A percentile compares a stretch with the other conserved stretches of the same genome.
Evolutionary conservation across 2,888 invertebrate species (phyloP).

Genomic region (Athalia circularis): DNA sequence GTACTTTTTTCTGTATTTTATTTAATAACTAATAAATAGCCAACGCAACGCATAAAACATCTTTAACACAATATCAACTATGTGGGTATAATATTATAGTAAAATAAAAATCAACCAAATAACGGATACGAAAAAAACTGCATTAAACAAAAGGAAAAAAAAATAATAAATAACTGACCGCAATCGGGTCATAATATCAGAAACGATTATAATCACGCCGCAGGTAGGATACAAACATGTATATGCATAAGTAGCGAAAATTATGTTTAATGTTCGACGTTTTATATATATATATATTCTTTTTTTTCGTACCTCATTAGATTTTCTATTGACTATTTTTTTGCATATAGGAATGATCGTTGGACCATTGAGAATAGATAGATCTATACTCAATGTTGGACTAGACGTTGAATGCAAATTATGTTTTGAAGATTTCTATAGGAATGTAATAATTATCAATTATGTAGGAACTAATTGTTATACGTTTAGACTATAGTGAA

Average conservation of each 20-base stretch:
- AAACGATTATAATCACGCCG: too few relatives aligned
- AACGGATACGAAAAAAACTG: too few relatives aligned
- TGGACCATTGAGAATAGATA: too few relatives aligned
- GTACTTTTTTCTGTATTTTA: background rate
- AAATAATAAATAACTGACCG: too few relatives aligned
- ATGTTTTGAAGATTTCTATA: background rate
- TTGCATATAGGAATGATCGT: background rate
- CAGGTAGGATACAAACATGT: background rate
- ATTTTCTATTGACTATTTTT: background rate
- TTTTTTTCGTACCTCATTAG: background rate
- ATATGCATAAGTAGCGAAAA: conserved; percentile 53
- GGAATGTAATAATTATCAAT: background rate
- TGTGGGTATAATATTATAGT: background rate
- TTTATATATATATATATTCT: background rate
- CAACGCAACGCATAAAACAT: background rate
- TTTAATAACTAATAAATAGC: background rate
- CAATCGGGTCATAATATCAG: too few relatives aligned
- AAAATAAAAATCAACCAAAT: background rate
- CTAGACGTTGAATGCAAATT: background rate
- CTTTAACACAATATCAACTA: background rate
- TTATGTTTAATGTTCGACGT: conserved; percentile 63
- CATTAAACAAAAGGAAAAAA: too few relatives aligned
- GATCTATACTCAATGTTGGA: too few relatives aligned
- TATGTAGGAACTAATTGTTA: conserved; percentile 9
- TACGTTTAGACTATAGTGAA: background rate